phyloP scores from a whole-genome alignment of 2,113 vertebrate genomes.

The Salvator merianae region DNA sequence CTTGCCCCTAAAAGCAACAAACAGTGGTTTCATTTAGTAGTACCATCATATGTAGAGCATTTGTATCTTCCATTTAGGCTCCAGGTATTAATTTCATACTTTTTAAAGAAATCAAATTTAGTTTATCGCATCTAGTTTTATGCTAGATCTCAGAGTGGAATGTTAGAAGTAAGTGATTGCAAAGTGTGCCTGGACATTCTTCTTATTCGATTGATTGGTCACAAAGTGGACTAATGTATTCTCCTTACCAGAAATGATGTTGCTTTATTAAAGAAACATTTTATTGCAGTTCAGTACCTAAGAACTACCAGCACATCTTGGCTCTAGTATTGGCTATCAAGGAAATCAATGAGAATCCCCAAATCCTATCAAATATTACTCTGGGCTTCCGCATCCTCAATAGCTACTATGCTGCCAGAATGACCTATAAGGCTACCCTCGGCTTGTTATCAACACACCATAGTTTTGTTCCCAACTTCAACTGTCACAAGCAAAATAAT shows the following conservation, averaged over 20 bases:
- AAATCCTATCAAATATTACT: not conserved
- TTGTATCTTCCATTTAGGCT: not conserved
- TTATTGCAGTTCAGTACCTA: not conserved
- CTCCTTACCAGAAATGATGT: not conserved
- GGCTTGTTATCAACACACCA: not conserved
- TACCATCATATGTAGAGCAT: not conserved
- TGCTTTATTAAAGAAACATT: not conserved
- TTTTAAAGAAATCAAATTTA: not conserved
- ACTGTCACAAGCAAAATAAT: not conserved
- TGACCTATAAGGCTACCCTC: not conserved
- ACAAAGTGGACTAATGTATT: not conserved
- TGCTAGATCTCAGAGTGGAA: not conserved
- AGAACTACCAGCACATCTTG: not conserved
- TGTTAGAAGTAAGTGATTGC: not conserved
- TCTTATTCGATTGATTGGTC: too few relatives aligned
- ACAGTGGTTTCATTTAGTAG: too few relatives aligned
- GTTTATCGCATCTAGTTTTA: not conserved
- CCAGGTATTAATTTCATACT: not conserved
- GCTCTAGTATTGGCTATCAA: not conserved
- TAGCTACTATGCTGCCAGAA: not conserved
- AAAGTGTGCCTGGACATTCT: not conserved
- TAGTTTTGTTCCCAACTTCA: not conserved
- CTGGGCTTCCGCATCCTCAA: not conserved
- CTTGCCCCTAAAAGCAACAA: too few relatives aligned
- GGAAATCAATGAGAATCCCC: not conserved